Percentiles rank a stretch among this genome's conserved stretches.
Conservation (phyloP, 2,113 vertebrate species). For the Seriola dumerili region DNA sequence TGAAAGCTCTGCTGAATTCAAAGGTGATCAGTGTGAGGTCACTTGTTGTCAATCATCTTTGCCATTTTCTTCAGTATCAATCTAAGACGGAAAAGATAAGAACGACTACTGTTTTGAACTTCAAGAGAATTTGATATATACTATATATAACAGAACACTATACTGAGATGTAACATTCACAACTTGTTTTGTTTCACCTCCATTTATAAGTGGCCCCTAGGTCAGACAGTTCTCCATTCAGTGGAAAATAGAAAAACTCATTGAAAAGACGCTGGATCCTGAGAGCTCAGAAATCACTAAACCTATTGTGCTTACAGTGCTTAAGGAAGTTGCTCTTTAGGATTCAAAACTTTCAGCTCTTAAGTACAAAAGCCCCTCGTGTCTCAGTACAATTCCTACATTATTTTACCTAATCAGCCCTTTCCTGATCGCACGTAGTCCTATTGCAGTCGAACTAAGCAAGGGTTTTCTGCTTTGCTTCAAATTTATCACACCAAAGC, state of each 20-base stretch:
- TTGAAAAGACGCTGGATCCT: neutral
- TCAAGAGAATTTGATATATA: neutral
- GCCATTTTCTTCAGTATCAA: neutral
- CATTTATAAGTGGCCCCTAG: neutral
- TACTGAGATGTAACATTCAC: conserved; percentile 1
- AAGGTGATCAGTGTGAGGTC: neutral
- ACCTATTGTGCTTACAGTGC: neutral
- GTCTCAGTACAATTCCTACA: conserved; percentile 40
- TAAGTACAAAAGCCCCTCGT: conserved; percentile 50
- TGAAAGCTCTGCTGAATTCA: neutral
- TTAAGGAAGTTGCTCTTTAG: conserved; percentile 32
- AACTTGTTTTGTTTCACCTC: neutral
- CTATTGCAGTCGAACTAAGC: conserved; percentile 49
- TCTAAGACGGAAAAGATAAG: neutral
- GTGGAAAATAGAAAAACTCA: neutral
- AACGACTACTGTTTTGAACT: neutral
- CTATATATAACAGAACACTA: neutral
- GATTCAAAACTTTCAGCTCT: conserved; percentile 43
- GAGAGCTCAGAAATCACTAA: conserved; percentile 27
- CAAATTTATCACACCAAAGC: conserved; percentile 55
- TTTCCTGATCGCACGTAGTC: conserved; percentile 33
- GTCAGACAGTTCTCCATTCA: neutral
- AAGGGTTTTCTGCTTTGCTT: conserved; percentile 36
- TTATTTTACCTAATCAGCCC: conserved; percentile 52
- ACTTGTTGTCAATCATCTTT: neutral